Evolutionary conservation across 1,140 invertebrate species (phyloP).

Genomic region (Aphelenchoides fujianensis): DNA sequence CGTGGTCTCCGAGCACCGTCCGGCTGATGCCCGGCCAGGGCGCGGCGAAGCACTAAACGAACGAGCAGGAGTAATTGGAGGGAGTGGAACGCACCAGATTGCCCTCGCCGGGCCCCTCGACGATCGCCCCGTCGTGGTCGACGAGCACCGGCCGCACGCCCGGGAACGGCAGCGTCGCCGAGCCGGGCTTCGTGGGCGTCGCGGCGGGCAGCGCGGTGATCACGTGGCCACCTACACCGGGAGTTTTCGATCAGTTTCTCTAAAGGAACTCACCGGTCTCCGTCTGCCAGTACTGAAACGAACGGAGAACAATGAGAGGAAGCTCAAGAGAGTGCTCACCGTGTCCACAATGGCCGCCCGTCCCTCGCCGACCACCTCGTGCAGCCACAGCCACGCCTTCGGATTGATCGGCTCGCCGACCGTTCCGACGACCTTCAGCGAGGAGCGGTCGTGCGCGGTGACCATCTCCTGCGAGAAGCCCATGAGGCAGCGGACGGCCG

Average conservation of each 20-base stretch:
- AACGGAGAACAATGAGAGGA: too few relatives aligned
- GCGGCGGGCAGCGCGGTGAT: constrained; percentile 90
- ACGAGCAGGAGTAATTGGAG: not conserved
- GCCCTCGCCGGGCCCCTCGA: constrained; percentile 71
- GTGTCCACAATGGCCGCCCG: constrained; percentile 83
- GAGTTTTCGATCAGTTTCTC: too few relatives aligned
- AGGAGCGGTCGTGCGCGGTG: constrained; percentile 68
- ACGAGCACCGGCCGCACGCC: constrained; percentile 83
- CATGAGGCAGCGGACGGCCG: constrained; percentile 91
- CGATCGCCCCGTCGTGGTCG: constrained; percentile 79
- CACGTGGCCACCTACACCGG: constrained; percentile 71
- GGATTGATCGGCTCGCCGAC: constrained; percentile 96
- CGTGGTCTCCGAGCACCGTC: constrained; percentile 83
- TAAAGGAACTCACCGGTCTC: constrained; percentile 89
- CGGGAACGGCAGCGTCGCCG: constrained; percentile 92
- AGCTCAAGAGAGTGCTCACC: too few relatives aligned
- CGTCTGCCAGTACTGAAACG: constrained; percentile 99
- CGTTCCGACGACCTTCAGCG: constrained; percentile 80
- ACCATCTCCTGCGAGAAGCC: constrained; percentile 72
- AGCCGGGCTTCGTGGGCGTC: constrained; percentile 91
- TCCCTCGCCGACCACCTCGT: constrained; percentile 74
- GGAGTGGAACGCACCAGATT: constrained; percentile 66
- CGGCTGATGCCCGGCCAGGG: constrained; percentile 98
- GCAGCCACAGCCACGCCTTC: constrained; percentile 96
- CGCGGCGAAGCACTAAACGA: constrained; percentile 40